Percentiles rank a stretch among this genome's conserved stretches.
phyloP scores from a whole-genome alignment of 2,797 vertebrate genomes.

The Hemibagrus guttatus region DNA sequence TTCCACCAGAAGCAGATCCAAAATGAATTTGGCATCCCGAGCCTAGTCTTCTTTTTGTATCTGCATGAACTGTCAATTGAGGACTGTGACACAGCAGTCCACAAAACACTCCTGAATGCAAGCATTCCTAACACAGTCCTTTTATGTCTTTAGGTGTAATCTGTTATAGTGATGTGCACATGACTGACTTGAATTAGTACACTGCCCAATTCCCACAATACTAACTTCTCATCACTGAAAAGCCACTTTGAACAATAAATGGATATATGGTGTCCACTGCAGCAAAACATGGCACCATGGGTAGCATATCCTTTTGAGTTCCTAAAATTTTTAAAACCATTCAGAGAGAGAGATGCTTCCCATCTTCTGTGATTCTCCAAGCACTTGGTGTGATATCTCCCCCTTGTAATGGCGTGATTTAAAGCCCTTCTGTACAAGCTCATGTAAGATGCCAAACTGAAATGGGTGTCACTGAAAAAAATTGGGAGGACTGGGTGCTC shows the following conservation, averaged over 20 bases:
- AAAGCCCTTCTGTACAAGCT: not conserved
- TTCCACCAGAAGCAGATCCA: not conserved
- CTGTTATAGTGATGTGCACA: not conserved
- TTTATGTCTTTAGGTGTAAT: not conserved
- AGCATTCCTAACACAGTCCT: not conserved
- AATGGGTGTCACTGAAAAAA: not conserved
- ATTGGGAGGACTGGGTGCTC: not conserved
- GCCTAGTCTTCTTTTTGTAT: not conserved
- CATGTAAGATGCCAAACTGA: not conserved
- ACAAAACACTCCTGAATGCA: not conserved
- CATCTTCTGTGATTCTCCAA: not conserved
- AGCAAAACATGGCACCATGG: not conserved
- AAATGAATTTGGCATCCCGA: not conserved
- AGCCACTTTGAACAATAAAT: not conserved
- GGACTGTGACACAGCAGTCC: not conserved
- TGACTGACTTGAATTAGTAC: not conserved
- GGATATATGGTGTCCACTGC: not conserved
- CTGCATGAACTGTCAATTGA: not conserved
- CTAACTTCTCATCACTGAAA: not conserved
- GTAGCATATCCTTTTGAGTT: not conserved
- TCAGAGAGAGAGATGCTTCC: not conserved
- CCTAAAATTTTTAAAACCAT: not conserved
- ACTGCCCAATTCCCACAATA: not conserved
- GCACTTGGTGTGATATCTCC: not conserved
- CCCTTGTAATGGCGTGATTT: not conserved